Evolutionary conservation across 2,888 invertebrate species (phyloP), one percentile per base, ranked within the genome.

Genomic region (Epiblema foenella): DNA sequence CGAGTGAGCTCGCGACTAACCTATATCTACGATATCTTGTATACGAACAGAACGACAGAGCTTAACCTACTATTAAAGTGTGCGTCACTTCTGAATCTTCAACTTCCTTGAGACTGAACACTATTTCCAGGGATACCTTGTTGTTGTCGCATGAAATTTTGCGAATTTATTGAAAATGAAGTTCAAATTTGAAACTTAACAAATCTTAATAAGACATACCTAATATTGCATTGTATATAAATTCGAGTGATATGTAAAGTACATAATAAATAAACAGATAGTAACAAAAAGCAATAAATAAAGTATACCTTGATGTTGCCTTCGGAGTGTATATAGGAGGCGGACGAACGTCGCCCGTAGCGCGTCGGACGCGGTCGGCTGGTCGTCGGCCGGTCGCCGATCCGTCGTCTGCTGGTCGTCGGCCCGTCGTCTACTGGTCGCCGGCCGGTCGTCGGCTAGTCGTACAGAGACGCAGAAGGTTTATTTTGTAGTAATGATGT

Each of bases 241-340:
- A 85, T 83, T 83, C 85, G 85, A 87, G 92, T 92, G 92, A 92
- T 93, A 92, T 91, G 84, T 91, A 88, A 88, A 91, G 87, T 91
- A 91, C 89, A 90, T 91, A 85, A 84, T 82, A 77, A 64, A 81
- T 86, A 85, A 86, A 87, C 84, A 86, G 85, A 89, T 86, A 88
- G 86, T 85, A 91, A 91, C 90, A 90, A 89, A 76, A 93, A 93
- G 93, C 93, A 93, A 93, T 93, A 93, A 92, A 89, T 92, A 93
- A 92, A 89, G 93, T 93, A 93, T 93, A 93, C 93, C 90, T 91
- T 91, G 89, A 90, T 88, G 93, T 92, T 93, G 93, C 93, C 93
- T 93, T 93, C 87, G 84, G 85, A 84, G 85, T 82, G 86, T 90
- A 90, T 82, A 92, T 89, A 89, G 78, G 79, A 77, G 81, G 78